Evolutionary conservation across 2,888 invertebrate genomes (phyloP), one percentile per base, ranked within the genome.

Genomic region (Pherbina coryleti): DNA sequence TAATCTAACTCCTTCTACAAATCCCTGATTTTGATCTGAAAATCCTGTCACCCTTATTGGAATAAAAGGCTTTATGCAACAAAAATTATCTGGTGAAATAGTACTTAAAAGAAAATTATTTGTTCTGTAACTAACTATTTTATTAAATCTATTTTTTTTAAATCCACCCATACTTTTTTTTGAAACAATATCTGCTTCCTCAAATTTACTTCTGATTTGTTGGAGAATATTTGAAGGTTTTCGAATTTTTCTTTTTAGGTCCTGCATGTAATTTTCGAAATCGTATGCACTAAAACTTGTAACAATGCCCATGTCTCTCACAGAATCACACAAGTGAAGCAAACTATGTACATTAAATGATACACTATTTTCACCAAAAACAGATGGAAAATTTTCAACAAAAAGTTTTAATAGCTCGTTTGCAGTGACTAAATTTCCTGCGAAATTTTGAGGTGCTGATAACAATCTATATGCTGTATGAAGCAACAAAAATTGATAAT

Each of bases 281-380:
- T 57, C 64, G 31, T 78, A 78, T 25, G 76, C 75, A 9, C 66
- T 22, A 66, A 75, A 78, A 66, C 70, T 72, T 51, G 37, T 37
- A 34, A 64, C 28, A 37, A 75, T 44, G 53, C 78, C 71, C 11
- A 71, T 49, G 11, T 71, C 37, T 14, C 72, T 28, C 17, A 76
- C 66, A 66, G 55, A 51, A 28, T 72, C 51, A 49, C 14, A 25
- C n/a, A 76, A 60, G 49, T 78, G 78, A 9, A 78, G 34, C 17
- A 78, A 31, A 19, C 49, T 51, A 55, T 76, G 78, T 19, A 78
- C 64, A 69, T 78, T 70, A 44, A 49, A 77, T 44, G 77, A 60
- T 11, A 49, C 22, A 37, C 79, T 79, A 28, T 77, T 71, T 19
- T 79, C 34, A 14, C 66, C 81, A 77, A 79, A 82, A 69, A 79